These are phyloP conservation scores for Heliconius nattereri DNA, from an alignment of 1,140 invertebrate species.

Conservation along the genomic window DNA sequence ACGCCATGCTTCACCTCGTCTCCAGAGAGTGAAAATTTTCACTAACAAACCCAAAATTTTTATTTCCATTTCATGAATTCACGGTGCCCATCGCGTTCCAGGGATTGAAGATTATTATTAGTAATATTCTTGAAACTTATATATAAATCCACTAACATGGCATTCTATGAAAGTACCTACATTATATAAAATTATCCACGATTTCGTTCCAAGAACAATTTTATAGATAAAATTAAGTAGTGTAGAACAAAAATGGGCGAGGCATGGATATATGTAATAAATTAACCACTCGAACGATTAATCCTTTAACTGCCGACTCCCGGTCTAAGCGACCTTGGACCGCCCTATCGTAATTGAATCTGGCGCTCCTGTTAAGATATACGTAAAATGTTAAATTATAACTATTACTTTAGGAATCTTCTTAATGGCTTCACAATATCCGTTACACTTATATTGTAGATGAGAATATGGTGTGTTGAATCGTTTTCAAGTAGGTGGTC, in stretches of 20 bases:
- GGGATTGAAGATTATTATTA: too few relatives aligned
- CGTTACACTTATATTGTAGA: background rate
- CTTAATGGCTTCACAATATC: constrained; percentile 19
- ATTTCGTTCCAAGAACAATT: background rate
- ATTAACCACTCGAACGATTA: constrained; percentile 73
- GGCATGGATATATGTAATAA: constrained; percentile 35
- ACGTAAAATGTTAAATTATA: constrained; percentile 36
- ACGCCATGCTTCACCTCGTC: too few relatives aligned
- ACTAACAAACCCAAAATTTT: too few relatives aligned
- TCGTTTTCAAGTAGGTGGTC: background rate
- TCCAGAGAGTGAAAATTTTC: too few relatives aligned
- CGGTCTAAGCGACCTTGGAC: constrained; percentile 46
- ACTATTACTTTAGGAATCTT: constrained; percentile 29
- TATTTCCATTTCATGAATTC: too few relatives aligned
- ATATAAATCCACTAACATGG: too few relatives aligned
- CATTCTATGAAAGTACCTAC: background rate
- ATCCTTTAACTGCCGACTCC: constrained; percentile 68
- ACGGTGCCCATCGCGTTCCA: too few relatives aligned
- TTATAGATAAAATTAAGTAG: background rate
- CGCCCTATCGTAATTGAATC: constrained; percentile 74
- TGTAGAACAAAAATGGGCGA: background rate
- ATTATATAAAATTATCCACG: background rate
- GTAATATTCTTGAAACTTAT: too few relatives aligned
- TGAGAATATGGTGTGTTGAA: background rate
- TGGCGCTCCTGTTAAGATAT: constrained; percentile 42